Conservation (phyloP, 2,797 vertebrate species). For the Pseudocheirus occidentalis region DNA sequence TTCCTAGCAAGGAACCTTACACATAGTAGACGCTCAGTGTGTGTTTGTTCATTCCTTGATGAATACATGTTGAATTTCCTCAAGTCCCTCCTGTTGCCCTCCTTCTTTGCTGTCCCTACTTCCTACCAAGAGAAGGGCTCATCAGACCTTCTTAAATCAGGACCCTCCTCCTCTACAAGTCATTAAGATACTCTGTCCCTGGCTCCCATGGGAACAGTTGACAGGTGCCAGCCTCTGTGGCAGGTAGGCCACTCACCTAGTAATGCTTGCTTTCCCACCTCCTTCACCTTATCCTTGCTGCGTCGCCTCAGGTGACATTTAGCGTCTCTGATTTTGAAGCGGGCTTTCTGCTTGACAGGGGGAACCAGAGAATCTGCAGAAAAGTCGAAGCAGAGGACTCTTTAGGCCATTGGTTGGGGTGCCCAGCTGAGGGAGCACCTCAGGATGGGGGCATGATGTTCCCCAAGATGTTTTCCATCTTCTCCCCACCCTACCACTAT, state of each 20-base stretch:
- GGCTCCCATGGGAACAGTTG: neutral
- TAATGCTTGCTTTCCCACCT: slow-evolving; percentile 85
- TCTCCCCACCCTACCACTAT: neutral
- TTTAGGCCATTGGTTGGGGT: too few relatives aligned
- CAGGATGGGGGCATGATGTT: neutral
- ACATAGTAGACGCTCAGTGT: neutral
- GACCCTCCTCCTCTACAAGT: neutral
- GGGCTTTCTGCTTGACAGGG: slow-evolving; percentile 94
- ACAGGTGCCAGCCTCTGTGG: neutral
- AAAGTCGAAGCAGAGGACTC: slow-evolving; percentile 52
- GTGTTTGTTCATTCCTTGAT: neutral
- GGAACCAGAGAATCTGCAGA: slow-evolving; percentile 87
- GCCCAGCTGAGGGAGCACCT: neutral
- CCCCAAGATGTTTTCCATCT: neutral
- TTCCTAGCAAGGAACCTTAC: neutral
- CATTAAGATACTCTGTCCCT: neutral
- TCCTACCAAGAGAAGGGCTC: neutral
- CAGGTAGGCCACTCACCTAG: slow-evolving; percentile 86
- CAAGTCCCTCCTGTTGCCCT: neutral
- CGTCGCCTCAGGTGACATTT: slow-evolving; percentile 94
- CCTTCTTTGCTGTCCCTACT: neutral
- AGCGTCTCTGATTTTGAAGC: slow-evolving; percentile 96
- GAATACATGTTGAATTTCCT: neutral
- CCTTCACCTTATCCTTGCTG: slow-evolving; percentile 90
- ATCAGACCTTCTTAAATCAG: neutral